Evolutionary conservation across 2,888 invertebrate species (phyloP).

Genomic region (Cartodere bifasciata): DNA sequence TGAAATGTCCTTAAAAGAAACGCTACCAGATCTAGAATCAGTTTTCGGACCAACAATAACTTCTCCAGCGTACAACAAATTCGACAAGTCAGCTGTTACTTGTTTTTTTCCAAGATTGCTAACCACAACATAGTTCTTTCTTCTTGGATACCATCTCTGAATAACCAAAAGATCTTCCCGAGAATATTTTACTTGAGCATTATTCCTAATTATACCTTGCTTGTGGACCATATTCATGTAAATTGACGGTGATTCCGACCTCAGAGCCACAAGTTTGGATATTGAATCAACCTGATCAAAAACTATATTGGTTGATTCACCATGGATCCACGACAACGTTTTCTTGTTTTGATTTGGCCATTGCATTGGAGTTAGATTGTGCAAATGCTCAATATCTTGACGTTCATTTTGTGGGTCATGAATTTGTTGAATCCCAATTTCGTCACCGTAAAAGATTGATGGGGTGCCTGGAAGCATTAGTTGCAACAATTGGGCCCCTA

Average conservation of each 20-base stretch:
- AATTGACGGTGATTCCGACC: slow-evolving; percentile 54
- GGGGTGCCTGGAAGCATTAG: slow-evolving; percentile 78
- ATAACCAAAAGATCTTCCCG: slow-evolving; percentile 52
- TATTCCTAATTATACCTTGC: slow-evolving; percentile 47
- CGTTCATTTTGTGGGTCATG: slow-evolving; percentile 44
- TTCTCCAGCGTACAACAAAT: slow-evolving; percentile 62
- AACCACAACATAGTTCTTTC: slow-evolving; percentile 63
- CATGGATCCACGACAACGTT: slow-evolving; percentile 53
- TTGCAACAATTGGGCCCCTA: slow-evolving; percentile 59
- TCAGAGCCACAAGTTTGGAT: slow-evolving; percentile 44
- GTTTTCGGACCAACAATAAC: slow-evolving; percentile 41
- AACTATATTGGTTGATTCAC: slow-evolving; percentile 38
- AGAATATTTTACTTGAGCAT: slow-evolving; percentile 54
- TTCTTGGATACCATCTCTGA: slow-evolving; percentile 67
- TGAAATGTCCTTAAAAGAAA: slow-evolving; percentile 42
- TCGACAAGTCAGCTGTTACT: slow-evolving; percentile 57
- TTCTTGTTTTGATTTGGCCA: slow-evolving; percentile 40
- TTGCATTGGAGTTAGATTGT: slow-evolving; percentile 59
- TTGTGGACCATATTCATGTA: slow-evolving; percentile 60
- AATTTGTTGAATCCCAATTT: slow-evolving; percentile 58
- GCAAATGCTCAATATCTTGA: slow-evolving; percentile 46
- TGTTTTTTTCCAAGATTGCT: slow-evolving; percentile 53
- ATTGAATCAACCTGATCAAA: slow-evolving; percentile 44
- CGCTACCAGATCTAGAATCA: slow-evolving; percentile 32
- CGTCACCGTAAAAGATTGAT: slow-evolving; percentile 84